These are phyloP conservation scores for Trachelus stipa DNA, from an alignment of 2,888 invertebrate species.

Conservation along the genomic window DNA sequence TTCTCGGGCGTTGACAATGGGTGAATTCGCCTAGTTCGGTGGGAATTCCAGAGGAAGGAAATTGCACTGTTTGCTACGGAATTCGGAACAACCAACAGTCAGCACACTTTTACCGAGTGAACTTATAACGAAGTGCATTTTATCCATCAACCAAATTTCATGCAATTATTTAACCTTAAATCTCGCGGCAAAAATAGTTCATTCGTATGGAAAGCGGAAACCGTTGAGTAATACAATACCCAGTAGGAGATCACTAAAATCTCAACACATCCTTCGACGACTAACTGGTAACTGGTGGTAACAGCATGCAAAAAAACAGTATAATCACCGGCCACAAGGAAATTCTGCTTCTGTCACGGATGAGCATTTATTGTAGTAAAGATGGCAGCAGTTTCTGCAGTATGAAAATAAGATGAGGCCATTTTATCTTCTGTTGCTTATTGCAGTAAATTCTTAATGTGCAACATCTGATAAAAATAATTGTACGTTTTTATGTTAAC, in stretches of 20 bases:
- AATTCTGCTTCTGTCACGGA: not conserved
- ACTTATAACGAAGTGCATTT: slow-evolving; percentile 37
- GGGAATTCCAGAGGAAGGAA: slow-evolving; percentile 20
- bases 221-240: not conserved
- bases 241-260: not conserved
- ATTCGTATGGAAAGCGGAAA: not conserved
- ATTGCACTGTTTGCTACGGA: slow-evolving; percentile 32
- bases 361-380: not conserved
- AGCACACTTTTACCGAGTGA: slow-evolving; percentile 45
- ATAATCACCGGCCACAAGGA: not conserved
- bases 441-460: not conserved
- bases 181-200: not conserved
- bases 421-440: not conserved
- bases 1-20: not conserved
- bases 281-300: not conserved
- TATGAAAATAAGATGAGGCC: not conserved
- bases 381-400: not conserved
- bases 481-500: not conserved
- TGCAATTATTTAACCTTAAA: slow-evolving; percentile 37
- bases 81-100: slow-evolving; percentile 29
- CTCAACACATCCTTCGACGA: not conserved
- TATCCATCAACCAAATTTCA: slow-evolving; percentile 13
- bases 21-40: slow-evolving; percentile 7
- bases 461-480: not conserved
- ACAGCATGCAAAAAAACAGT: not conserved